phyloP scores from a whole-genome alignment of 2,888 invertebrate genomes.

The Cheilosia pagana region DNA sequence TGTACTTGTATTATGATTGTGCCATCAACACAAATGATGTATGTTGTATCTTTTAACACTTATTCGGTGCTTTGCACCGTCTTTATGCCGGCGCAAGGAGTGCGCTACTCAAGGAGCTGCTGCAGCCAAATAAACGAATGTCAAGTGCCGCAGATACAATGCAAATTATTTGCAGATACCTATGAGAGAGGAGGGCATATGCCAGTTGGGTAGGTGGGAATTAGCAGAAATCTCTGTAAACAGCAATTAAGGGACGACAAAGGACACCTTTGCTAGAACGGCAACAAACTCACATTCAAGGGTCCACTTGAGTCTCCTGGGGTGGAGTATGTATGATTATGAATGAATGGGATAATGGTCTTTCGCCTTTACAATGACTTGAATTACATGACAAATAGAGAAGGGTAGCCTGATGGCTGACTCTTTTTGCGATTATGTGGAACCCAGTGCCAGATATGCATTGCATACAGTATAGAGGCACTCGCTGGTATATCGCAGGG shows the following conservation, averaged over 20 bases:
- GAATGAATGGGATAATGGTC: slow-evolving; percentile 71
- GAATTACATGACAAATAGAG: slow-evolving; percentile 67
- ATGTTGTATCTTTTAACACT: slow-evolving; percentile 75
- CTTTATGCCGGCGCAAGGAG: slow-evolving; percentile 47
- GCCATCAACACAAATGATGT: slow-evolving; percentile 73
- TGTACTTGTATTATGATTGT: slow-evolving; percentile 65
- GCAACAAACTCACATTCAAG: slow-evolving; percentile 28
- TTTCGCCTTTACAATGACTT: slow-evolving; percentile 62
- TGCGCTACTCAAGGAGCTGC: slow-evolving; percentile 19
- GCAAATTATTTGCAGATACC: slow-evolving; percentile 54
- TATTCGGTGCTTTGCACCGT: slow-evolving; percentile 56
- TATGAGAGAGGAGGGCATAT: slow-evolving; percentile 25
- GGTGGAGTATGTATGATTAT: slow-evolving; percentile 35
- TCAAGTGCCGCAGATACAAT: slow-evolving; percentile 72
- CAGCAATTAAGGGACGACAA: slow-evolving; percentile 75
- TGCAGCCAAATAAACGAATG: slow-evolving; percentile 68
- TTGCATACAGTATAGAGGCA: neutral
- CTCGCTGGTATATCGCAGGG: neutral
- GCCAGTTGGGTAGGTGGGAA: slow-evolving; percentile 32
- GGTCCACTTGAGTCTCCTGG: slow-evolving; percentile 26
- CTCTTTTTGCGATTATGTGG: slow-evolving; percentile 50
- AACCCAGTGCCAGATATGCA: slow-evolving; percentile 43
- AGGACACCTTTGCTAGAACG: slow-evolving; percentile 64
- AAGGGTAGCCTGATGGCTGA: slow-evolving; percentile 46
- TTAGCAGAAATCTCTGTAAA: slow-evolving; percentile 69